Evolutionary conservation across 2,888 invertebrate species (phyloP), one percentile per base, ranked within the genome.

Genomic region (Drosophila nr. perissopoda): DNA sequence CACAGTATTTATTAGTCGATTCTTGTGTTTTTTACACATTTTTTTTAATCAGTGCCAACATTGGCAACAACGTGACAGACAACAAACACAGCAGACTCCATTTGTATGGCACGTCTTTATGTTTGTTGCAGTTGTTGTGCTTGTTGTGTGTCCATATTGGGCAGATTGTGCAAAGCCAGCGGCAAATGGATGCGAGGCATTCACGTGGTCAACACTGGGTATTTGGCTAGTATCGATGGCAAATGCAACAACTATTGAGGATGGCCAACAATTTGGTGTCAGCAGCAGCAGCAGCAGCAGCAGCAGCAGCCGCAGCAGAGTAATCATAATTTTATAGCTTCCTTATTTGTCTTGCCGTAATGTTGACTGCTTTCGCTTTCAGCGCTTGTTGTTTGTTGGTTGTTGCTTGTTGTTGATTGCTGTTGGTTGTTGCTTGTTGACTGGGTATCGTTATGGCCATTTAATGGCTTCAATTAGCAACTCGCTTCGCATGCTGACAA

Each of bases 381-480:
- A 52, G 52, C 61, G 70, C 27, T 53, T 49, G 48, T 48, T n/a
- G 5, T 4, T 10, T 40, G 10, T 4, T 4, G 54, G 40, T 29
- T 31, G 52, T 33, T 52, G 8, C 1, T 21, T 21, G 21, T 25
- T 25, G 46, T 46, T 49, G 27, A 13, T 21, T 49, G 27, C 27
- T 49, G 25, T 46, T 46, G 58, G 34, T 29, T 27, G 49, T 29
- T 4, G 13, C 21, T 21, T 52, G 31, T 40, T 40, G 38, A 56
- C 48, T 58, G 61, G 36, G 52, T 76, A 67, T 72, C 62, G 71
- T 72, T 73, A 61, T 68, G 71, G 74, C 70, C 83, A 78, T 81
- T 88, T 80, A 88, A 85, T 88, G 74, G 71, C 88, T 74, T 89
- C 88, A 85, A 85, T 85, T 88, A 90, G 90, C 88, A 68, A 72